phyloP scores from a whole-genome alignment of 1,140 invertebrate genomes.

The Microplitis mediator region DNA sequence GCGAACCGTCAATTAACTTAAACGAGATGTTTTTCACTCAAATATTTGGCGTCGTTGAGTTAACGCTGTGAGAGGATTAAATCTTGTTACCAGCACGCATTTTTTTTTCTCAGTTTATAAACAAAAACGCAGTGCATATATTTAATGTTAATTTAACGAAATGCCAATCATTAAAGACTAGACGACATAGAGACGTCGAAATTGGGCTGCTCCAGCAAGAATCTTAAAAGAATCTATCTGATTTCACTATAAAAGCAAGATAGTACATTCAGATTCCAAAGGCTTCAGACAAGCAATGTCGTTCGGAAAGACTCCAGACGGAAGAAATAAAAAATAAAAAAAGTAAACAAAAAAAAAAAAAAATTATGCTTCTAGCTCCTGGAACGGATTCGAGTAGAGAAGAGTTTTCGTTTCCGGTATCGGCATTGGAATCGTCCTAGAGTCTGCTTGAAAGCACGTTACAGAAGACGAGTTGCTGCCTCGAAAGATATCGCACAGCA shows the following conservation, averaged over 20 bases:
- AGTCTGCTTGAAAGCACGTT: conserved; percentile 13
- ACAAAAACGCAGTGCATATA: too few relatives aligned
- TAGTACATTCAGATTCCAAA: not conserved
- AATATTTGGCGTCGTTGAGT: too few relatives aligned
- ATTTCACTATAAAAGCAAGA: not conserved
- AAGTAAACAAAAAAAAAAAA: not conserved
- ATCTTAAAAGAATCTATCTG: not conserved
- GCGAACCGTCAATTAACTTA: too few relatives aligned
- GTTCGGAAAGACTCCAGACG: conserved; percentile 10
- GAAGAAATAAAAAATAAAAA: not conserved
- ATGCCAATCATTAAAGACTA: too few relatives aligned
- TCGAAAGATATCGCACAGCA: conserved; percentile 1
- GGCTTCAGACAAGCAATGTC: not conserved
- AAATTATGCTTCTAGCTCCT: conserved; percentile 9
- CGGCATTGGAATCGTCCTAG: conserved; percentile 11
- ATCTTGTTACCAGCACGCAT: too few relatives aligned
- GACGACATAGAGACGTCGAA: too few relatives aligned
- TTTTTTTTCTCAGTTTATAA: too few relatives aligned
- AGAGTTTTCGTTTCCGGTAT: conserved; percentile 22
- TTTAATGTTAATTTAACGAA: too few relatives aligned
- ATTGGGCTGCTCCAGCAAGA: too few relatives aligned
- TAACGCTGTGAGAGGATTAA: too few relatives aligned
- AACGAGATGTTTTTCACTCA: too few relatives aligned
- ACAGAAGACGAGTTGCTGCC: conserved; percentile 16
- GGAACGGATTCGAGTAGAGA: conserved; percentile 6